Evolutionary conservation across 2,797 vertebrate genomes (phyloP).

Genomic region (Girardinus metallicus): DNA sequence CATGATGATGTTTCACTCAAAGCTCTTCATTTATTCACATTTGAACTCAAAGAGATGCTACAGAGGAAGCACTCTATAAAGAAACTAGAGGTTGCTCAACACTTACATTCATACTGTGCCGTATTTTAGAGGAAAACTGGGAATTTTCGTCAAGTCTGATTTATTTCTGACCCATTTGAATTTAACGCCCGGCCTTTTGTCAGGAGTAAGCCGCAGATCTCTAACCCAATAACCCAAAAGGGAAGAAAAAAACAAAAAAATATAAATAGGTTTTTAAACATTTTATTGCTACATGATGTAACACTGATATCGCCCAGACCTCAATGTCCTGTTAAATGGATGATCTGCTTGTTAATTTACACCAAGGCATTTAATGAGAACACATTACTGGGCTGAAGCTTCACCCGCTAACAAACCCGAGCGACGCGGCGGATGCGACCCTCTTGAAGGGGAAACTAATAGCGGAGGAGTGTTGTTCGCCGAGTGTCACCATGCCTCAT

Average conservation of each 20-base stretch:
- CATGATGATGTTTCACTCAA: background rate
- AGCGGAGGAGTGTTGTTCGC: slow-evolving; percentile 56
- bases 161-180: background rate
- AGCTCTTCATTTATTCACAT: background rate
- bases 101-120: background rate
- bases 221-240: background rate
- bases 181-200: slow-evolving; percentile 5
- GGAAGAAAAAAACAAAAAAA: slow-evolving; percentile 29
- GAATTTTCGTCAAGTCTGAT: background rate
- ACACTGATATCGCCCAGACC: slow-evolving; percentile 21
- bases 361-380: slow-evolving; percentile 12
- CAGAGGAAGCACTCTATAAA: background rate
- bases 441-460: slow-evolving; percentile 64
- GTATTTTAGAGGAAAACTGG: background rate
- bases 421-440: slow-evolving; percentile 43
- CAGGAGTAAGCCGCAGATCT: slow-evolving; percentile 9
- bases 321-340: slow-evolving; percentile 19
- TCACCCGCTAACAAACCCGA: slow-evolving; percentile 43
- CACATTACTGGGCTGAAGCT: slow-evolving; percentile 34
- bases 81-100: background rate
- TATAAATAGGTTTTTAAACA: slow-evolving; percentile 16
- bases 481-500: slow-evolving; percentile 73
- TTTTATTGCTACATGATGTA: slow-evolving; percentile 34
- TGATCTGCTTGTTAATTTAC: slow-evolving; percentile 26
- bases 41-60: background rate